phyloP scores from a whole-genome alignment of 2,797 vertebrate species.

The Esox masquinongy region DNA sequence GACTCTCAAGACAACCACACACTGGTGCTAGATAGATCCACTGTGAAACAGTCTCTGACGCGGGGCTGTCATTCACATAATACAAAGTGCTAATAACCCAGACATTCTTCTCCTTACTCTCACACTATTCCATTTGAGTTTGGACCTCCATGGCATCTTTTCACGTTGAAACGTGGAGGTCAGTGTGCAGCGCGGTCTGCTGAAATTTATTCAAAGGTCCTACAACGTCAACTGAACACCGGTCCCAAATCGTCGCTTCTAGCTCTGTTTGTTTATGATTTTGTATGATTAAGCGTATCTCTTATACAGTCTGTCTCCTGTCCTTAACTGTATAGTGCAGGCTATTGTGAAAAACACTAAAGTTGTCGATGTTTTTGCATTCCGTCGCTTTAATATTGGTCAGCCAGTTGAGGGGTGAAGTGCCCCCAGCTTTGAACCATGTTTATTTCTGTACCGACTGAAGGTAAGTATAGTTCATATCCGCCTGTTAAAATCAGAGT shows the following conservation, averaged over 20 bases:
- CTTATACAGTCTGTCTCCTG: conserved; percentile 59
- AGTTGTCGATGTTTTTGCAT: conserved; percentile 73
- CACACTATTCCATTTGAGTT: conserved; percentile 49
- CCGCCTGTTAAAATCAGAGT: conserved; percentile 52
- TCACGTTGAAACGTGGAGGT: conserved; percentile 41
- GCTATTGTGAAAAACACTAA: conserved; percentile 78
- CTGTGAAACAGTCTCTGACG: conserved; percentile 90
- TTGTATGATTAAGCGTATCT: conserved; percentile 58
- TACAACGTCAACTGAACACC: not conserved
- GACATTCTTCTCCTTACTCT: conserved; percentile 56
- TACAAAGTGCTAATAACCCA: conserved; percentile 64
- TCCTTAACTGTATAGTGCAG: conserved; percentile 70
- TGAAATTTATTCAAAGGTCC: not conserved
- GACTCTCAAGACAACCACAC: conserved; percentile 79
- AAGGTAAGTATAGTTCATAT: conserved; percentile 52
- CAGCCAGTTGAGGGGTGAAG: conserved; percentile 35
- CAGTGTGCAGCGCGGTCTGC: conserved; percentile 31
- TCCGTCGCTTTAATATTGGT: conserved; percentile 54
- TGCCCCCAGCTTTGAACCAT: conserved; percentile 41
- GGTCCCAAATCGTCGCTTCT: conserved; percentile 5
- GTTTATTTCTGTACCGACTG: conserved; percentile 39
- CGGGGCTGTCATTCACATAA: conserved; percentile 80
- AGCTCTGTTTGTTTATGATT: conserved; percentile 36
- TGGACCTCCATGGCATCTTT: conserved; percentile 37
- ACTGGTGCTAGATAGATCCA: conserved; percentile 96